Evolutionary conservation across 2,797 vertebrate species (phyloP).

Genomic region (Presbytis comata): DNA sequence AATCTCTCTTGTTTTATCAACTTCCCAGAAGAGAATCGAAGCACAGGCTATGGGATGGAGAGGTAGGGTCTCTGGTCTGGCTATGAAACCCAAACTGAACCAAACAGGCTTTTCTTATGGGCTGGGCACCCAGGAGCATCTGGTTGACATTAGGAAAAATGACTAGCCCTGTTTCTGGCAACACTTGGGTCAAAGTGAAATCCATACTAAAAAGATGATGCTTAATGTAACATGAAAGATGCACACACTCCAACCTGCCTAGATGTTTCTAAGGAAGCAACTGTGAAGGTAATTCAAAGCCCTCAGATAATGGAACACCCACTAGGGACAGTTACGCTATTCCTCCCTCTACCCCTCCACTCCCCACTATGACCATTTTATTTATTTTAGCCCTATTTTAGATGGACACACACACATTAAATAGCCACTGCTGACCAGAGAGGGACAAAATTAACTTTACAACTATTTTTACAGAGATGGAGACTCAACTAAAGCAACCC

Average conservation of each 20-base stretch:
- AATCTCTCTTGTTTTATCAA: background rate
- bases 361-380: background rate
- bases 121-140: background rate
- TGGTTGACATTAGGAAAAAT: background rate
- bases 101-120: background rate
- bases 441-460: constrained; percentile 33
- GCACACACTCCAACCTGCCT: background rate
- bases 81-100: background rate
- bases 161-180: background rate
- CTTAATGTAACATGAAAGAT: constrained; percentile 3
- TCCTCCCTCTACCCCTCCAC: too few species aligned
- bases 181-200: background rate
- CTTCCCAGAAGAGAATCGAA: background rate
- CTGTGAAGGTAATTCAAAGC: background rate
- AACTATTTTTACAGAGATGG: constrained; percentile 38
- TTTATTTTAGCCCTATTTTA: background rate
- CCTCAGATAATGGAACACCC: background rate
- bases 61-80: background rate
- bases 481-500: background rate
- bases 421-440: background rate
- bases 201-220: constrained; percentile 13
- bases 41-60: background rate
- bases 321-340: background rate
- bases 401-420: background rate
- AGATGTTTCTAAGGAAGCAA: constrained; percentile 45